A percentile compares a stretch with the other conserved stretches of the same genome.
Evolutionary conservation across 1,140 invertebrate genomes (phyloP).

Genomic region (Habropoda laboriosa): DNA sequence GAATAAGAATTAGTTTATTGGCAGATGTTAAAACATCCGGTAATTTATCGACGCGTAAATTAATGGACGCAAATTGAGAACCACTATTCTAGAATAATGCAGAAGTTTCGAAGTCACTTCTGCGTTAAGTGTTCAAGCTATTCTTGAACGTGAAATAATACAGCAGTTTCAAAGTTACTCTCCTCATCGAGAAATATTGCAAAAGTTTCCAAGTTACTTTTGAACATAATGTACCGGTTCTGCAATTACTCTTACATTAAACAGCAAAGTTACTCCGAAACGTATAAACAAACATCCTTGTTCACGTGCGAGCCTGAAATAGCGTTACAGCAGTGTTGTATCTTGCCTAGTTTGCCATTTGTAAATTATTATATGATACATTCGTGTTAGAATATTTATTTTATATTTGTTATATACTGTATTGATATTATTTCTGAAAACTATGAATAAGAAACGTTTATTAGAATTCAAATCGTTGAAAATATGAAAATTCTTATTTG

Average conservation of each 20-base stretch:
- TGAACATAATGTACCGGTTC: background rate
- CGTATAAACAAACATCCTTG: background rate
- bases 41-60: background rate
- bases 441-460: too few species aligned
- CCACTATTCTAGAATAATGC: background rate
- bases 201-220: conserved; percentile 1
- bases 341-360: too few species aligned
- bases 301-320: background rate
- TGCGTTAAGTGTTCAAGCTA: conserved; percentile 11
- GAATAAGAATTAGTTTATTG: background rate
- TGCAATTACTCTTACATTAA: background rate
- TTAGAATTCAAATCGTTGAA: too few species aligned
- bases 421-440: background rate
- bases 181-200: background rate
- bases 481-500: too few species aligned
- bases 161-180: background rate
- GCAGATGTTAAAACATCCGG: background rate
- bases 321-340: background rate
- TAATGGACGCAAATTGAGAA: background rate
- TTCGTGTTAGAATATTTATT: background rate
- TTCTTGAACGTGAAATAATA: conserved; percentile 20
- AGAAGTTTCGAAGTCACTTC: conserved; percentile 13
- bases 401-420: background rate
- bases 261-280: background rate
- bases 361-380: background rate